Percentiles rank a stretch among this genome's conserved stretches.
Evolutionary conservation across 2,113 vertebrate genomes (phyloP).

Genomic region (Cacatua alba): DNA sequence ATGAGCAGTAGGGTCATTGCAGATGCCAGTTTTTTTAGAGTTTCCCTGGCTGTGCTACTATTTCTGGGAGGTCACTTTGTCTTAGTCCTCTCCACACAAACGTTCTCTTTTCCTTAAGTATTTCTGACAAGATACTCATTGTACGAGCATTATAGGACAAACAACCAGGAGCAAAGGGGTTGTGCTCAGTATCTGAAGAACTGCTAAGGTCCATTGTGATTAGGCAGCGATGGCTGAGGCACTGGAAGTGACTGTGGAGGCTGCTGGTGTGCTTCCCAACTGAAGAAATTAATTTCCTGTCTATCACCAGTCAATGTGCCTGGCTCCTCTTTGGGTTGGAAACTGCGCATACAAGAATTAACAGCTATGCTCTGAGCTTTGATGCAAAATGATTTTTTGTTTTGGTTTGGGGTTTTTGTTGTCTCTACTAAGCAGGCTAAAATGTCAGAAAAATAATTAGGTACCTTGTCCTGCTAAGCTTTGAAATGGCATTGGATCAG

Average conservation of each 20-base stretch:
- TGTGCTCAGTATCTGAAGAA: neutral
- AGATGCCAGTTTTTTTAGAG: neutral
- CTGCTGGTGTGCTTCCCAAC: neutral
- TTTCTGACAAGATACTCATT: neutral
- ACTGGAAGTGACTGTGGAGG: neutral
- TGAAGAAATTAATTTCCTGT: neutral
- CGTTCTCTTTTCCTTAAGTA: neutral
- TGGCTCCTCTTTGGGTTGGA: neutral
- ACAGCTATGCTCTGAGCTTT: rapidly evolving
- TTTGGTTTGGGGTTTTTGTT: neutral
- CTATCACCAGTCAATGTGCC: neutral
- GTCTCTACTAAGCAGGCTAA: neutral
- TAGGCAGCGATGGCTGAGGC: neutral
- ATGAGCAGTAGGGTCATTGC: neutral
- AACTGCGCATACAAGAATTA: neutral
- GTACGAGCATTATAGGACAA: rapidly evolving
- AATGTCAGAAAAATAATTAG: neutral
- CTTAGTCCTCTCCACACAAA: rapidly evolving
- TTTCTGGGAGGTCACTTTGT: neutral
- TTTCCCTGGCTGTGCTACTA: neutral
- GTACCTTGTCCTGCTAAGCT: neutral
- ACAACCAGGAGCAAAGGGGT: neutral
- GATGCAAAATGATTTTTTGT: neutral
- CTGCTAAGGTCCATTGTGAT: neutral
- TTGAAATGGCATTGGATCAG: conserved; percentile 2